These are phyloP conservation scores for Puffinus mauretanicus DNA, from an alignment of 2,113 vertebrate species.

Conservation along the genomic window DNA sequence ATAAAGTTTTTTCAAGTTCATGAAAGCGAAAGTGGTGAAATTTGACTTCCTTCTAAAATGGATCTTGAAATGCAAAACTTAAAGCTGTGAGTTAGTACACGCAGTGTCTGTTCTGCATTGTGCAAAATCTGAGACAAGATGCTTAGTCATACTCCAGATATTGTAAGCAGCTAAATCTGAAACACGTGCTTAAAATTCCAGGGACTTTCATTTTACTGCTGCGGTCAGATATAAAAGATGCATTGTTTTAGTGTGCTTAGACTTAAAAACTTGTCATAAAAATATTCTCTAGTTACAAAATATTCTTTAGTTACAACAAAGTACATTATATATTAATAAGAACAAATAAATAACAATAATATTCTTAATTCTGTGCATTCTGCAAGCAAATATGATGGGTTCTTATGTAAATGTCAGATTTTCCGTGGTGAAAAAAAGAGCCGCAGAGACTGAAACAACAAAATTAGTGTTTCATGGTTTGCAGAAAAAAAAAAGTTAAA, in stretches of 20 bases:
- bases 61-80: not conserved
- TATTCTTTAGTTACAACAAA: not conserved
- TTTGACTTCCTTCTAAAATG: not conserved
- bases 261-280: conserved; percentile 22
- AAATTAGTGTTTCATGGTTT: not conserved
- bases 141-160: conserved; percentile 70
- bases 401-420: not conserved
- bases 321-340: not conserved
- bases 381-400: not conserved
- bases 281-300: not conserved
- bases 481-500: not conserved
- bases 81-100: not conserved
- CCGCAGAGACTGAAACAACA: not conserved
- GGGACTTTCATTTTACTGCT: conserved; percentile 47
- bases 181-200: conserved; percentile 69
- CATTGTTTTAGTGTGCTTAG: conserved; percentile 34
- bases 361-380: not conserved
- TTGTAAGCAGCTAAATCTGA: conserved; percentile 58
- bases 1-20: not conserved
- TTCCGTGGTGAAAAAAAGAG: not conserved
- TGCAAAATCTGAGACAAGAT: conserved; percentile 50
- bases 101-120: conserved; percentile 30
- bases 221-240: conserved; percentile 48
- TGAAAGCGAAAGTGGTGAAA: not conserved
- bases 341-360: not conserved